Evolutionary conservation across 2,113 vertebrate species (phyloP).

Genomic region (Hemicordylus capensis): DNA sequence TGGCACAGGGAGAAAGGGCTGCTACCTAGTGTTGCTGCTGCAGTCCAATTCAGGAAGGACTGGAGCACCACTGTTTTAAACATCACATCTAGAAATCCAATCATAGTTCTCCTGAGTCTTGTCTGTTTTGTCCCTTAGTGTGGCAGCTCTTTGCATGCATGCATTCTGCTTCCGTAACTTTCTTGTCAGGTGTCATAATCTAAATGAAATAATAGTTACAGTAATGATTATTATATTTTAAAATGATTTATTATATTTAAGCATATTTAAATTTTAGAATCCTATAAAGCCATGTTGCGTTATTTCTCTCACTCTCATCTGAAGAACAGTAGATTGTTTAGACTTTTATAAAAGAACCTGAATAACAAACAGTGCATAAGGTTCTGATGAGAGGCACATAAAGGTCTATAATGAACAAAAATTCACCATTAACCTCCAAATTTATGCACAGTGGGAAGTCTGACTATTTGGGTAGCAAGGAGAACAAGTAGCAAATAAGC

Average conservation of each 20-base stretch:
- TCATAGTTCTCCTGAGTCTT: neutral
- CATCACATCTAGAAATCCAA: neutral
- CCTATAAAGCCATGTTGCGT: neutral
- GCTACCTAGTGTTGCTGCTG: no score
- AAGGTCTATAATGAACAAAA: conserved; percentile 16
- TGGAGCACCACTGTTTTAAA: no score
- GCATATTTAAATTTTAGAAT: neutral
- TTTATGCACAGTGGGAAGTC: conserved; percentile 53
- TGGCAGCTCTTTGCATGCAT: neutral
- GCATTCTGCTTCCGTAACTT: neutral
- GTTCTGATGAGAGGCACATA: conserved; percentile 30
- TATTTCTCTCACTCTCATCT: neutral
- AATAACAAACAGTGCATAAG: conserved; percentile 35
- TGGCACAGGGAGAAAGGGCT: no score
- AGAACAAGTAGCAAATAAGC: neutral
- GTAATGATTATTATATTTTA: neutral
- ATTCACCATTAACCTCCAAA: conserved; percentile 54
- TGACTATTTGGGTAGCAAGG: neutral
- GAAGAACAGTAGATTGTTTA: neutral
- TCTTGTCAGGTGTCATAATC: neutral
- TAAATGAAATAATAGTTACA: neutral
- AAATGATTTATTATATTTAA: no score
- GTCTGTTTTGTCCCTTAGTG: neutral
- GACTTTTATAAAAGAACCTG: neutral
- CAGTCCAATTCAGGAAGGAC: no score